Evolutionary conservation across 2,888 invertebrate species (phyloP).

Genomic region (Acleris cristana): DNA sequence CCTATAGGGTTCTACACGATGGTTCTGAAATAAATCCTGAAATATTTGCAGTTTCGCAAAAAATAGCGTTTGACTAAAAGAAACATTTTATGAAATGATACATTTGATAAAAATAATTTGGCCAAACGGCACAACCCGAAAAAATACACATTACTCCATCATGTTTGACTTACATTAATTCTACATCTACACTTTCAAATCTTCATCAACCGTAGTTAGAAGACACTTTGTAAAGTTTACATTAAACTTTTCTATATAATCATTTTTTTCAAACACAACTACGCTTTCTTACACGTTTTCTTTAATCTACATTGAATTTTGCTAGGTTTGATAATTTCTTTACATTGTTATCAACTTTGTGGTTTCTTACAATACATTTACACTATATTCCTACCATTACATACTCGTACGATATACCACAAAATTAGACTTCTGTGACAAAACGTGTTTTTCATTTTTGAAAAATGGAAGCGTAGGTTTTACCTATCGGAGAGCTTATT

Average conservation of each 20-base stretch:
- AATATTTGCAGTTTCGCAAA: too few species aligned
- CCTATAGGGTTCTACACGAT: too few species aligned
- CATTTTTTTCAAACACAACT: background rate
- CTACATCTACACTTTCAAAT: constrained; percentile 10
- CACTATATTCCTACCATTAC: background rate
- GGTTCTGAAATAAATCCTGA: too few species aligned
- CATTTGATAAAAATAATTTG: too few species aligned
- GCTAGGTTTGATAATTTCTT: constrained; percentile 17
- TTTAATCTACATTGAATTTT: constrained; percentile 13
- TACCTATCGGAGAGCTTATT: too few species aligned
- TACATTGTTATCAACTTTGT: background rate
- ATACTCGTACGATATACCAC: too few species aligned
- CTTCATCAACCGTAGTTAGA: constrained; percentile 22
- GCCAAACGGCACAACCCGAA: too few species aligned
- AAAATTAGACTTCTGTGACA: too few species aligned
- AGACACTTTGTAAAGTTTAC: constrained; percentile 2
- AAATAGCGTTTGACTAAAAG: too few species aligned
- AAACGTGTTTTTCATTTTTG: too few species aligned
- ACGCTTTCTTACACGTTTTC: constrained; percentile 27
- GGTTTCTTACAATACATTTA: background rate
- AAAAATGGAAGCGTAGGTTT: too few species aligned
- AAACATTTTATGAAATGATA: too few species aligned
- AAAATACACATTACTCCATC: constrained; percentile 11
- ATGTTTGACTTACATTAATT: constrained; percentile 1
- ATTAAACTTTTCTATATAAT: constrained; percentile 17